Conservation (phyloP, 1,140 invertebrate species). For the Sycophila sp. region DNA sequence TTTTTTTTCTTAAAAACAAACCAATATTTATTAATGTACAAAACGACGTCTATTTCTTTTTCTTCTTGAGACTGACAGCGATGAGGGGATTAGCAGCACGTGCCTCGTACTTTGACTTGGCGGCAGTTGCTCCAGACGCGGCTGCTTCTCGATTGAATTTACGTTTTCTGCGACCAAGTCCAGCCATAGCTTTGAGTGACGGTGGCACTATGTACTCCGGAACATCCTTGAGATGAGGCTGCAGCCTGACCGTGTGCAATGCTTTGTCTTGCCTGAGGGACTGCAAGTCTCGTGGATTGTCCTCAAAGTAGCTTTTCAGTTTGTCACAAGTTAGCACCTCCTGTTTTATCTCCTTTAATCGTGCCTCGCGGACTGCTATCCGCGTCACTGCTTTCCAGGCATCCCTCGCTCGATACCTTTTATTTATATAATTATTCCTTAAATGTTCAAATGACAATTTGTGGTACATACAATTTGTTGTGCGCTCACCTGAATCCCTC, state of each 20-base stretch:
- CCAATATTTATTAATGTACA: slow-evolving; percentile 20
- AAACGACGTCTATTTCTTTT: slow-evolving; percentile 43
- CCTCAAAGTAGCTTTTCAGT: slow-evolving; percentile 94
- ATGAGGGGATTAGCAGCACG: slow-evolving; percentile 59
- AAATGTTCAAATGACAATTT: too few species aligned
- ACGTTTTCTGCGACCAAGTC: slow-evolving; percentile 62
- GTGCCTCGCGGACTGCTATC: slow-evolving; percentile 90
- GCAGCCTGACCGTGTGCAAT: slow-evolving; percentile 84
- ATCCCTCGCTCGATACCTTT: slow-evolving; percentile 87
- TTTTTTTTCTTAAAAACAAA: slow-evolving; percentile 3
- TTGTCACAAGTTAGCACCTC: slow-evolving; percentile 95
- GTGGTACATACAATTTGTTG: too few species aligned
- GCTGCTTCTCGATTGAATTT: slow-evolving; percentile 58
- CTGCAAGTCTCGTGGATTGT: slow-evolving; percentile 91
- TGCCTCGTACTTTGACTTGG: slow-evolving; percentile 56
- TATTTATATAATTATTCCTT: too few species aligned
- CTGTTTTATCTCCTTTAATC: slow-evolving; percentile 94
- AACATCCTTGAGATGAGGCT: slow-evolving; percentile 89
- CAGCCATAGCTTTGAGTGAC: slow-evolving; percentile 73
- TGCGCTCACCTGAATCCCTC: slow-evolving; percentile 86
- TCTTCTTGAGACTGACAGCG: slow-evolving; percentile 52
- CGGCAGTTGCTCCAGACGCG: slow-evolving; percentile 49
- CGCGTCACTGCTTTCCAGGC: slow-evolving; percentile 93
- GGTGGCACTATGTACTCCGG: slow-evolving; percentile 93
- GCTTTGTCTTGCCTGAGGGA: slow-evolving; percentile 92